A percentile compares a stretch with the other conserved stretches of the same genome.
phyloP scores from a whole-genome alignment of 2,113 vertebrate species.

The Lamprotornis superbus region DNA sequence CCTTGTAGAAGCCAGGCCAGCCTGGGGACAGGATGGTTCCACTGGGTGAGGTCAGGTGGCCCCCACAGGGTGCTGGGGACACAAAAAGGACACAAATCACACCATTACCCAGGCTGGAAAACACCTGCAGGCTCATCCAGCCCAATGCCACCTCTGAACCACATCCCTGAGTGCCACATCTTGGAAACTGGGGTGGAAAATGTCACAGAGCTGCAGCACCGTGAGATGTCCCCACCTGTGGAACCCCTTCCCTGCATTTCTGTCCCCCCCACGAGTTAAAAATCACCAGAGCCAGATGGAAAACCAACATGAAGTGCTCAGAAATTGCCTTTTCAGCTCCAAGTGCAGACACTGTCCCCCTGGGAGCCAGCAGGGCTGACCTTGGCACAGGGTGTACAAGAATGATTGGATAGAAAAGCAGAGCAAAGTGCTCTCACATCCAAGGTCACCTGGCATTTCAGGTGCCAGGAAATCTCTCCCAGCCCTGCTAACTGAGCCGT shows the following conservation, averaged over 20 bases:
- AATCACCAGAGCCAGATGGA: not conserved
- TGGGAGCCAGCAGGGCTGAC: not conserved
- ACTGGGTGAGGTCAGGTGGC: constrained; percentile 90
- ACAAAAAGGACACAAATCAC: not conserved
- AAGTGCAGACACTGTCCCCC: fast-evolving
- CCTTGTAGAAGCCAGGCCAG: constrained; percentile 99
- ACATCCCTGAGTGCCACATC: fast-evolving
- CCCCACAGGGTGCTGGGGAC: constrained; percentile 90
- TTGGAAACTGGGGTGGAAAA: not conserved
- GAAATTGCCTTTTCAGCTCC: not conserved
- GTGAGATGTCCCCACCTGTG: fast-evolving
- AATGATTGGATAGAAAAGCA: not conserved
- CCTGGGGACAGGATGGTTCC: constrained; percentile 97
- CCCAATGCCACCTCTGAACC: not conserved
- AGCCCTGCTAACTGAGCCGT: not conserved
- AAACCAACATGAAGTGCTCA: fast-evolving
- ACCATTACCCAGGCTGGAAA: fast-evolving
- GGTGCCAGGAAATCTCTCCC: not conserved
- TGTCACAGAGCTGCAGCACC: fast-evolving
- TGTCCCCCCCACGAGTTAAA: fast-evolving
- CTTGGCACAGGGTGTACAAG: not conserved
- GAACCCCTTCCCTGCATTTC: fast-evolving
- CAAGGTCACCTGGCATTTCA: constrained; percentile 22
- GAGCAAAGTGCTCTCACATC: not conserved
- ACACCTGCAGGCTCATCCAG: not conserved